Base-by-base conservation (phyloP, 2,888 invertebrate genomes). In the Xanthorhoe designata region DNA sequence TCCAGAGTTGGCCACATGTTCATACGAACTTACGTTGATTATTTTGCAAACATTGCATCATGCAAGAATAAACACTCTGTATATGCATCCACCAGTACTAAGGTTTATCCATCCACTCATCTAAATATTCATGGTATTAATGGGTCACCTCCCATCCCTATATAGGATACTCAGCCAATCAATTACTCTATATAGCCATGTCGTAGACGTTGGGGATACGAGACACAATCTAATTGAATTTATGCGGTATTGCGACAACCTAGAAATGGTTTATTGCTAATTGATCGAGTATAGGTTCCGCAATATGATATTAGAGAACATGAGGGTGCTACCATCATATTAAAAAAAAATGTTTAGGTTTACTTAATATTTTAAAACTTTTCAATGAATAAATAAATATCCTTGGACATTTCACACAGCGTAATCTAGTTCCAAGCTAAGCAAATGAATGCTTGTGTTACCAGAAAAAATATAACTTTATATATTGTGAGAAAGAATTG, bases 171-270 rank as follows among this genome's bases (percentile, higher is more conserved):
- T 80, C 69, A 74, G 55, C 76, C 80, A 78, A 87, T 88, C 86
- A 85, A 86, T 88, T 88, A 87, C 88, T 89, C 88, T 81, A 87
- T 84, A 85, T 84, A 85, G 80, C 84, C 81, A 82, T 81, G 83
- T 85, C 80, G 82, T 74, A 80, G 81, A 80, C 80, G 78, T 73
- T 79, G 80, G 80, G 80, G 78, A 82, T 82, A 81, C 74, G 77
- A 77, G 75, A 75, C 76, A 78, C 75, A 78, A 72, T 81, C 83
- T 90, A 88, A 90, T 90, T 90, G 89, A 90, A 90, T 90, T 88
- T 90, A 90, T 90, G 88, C 86, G 84, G 85, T 81, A 85, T 82
- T 82, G 80, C 81, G 81, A 82, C 82, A 80, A 81, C 76, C 77
- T 78, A 76, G 80, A 86, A 87, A 85, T 85, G 80, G 82, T 88